Evolutionary conservation across 2,797 vertebrate genomes (phyloP), one percentile per base, ranked within the genome.

Genomic region (Selene dorsalis): DNA sequence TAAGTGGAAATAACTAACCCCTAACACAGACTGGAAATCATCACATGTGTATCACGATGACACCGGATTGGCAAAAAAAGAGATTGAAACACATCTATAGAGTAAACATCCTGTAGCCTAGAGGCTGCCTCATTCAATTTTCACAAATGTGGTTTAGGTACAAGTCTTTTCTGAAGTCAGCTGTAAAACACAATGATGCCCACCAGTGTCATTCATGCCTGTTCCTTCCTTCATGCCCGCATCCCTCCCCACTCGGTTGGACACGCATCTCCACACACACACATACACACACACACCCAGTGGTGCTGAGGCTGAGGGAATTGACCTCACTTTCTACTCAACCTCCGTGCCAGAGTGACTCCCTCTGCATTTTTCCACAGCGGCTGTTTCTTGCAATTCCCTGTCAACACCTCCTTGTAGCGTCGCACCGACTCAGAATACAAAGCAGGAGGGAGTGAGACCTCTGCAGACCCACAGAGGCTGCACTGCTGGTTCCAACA

Each of bases 311-410:
- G 26, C 48, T 61, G 48, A 74, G 56, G 30, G 30, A 76, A 47
- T 10, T 2, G 13, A 56, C 53, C 47, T 81, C 48, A 8, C 35
- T 63, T 30, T 38, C 5, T 28, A 52, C 41, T 80, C 64, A 55
- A 57, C 45, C 63, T 65, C 65, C 17, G 45, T 47, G 60, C 52
- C 75, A 50, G 50, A 63, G 61, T 69, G n/a, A 70, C 69, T 53
- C 32, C 73, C 61, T 69, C 55, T 70, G 30, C 50, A 62, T 75
- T 81, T 77, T 72, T 76, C 66, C 75, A 66, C 6, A 67, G 68
- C 0, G 56, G 56, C 73, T 69, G 69, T 80, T 85, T 81, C 35
- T 83, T 69, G 30, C 80, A 73, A 86, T 73, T 77, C 66, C 71
- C 60, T 62, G 55, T 83, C 57, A 60, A 73, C 70, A 80, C 20